Conservation (phyloP, 2,113 vertebrate species). For the Ellobius talpinus region DNA sequence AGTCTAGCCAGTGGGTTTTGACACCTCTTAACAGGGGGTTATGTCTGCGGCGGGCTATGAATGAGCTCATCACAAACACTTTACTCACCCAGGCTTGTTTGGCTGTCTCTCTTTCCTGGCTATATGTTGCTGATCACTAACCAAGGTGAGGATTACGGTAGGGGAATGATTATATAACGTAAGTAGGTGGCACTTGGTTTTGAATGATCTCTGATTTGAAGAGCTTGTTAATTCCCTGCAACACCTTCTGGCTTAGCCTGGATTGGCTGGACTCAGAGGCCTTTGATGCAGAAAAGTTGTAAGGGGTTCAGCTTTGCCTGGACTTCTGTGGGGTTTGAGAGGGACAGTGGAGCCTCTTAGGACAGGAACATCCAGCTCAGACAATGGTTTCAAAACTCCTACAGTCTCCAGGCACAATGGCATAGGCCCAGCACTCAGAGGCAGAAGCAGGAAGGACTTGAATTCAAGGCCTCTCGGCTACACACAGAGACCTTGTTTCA, state of each 20-base stretch:
- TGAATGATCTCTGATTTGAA: conserved; percentile 38
- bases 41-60: not conserved
- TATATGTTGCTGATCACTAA: conserved; percentile 54
- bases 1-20: not conserved
- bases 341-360: not conserved
- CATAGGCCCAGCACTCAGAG: not conserved
- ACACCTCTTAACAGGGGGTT: not conserved
- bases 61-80: conserved; percentile 32
- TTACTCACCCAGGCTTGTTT: not conserved
- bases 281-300: not conserved
- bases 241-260: not conserved
- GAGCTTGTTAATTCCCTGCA: not conserved
- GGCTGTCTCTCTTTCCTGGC: not conserved
- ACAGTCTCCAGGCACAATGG: not conserved
- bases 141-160: conserved; percentile 13
- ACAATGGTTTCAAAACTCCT: not conserved
- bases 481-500: not conserved
- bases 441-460: not conserved
- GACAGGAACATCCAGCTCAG: not conserved
- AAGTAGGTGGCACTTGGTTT: conserved; percentile 34
- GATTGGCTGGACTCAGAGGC: not conserved
- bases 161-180: not conserved
- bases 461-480: not conserved
- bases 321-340: not conserved
- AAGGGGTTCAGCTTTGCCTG: not conserved